Percentiles rank a stretch among this genome's conserved stretches.
Evolutionary conservation across 2,888 invertebrate species (phyloP).

Genomic region (Helobdella robusta): DNA sequence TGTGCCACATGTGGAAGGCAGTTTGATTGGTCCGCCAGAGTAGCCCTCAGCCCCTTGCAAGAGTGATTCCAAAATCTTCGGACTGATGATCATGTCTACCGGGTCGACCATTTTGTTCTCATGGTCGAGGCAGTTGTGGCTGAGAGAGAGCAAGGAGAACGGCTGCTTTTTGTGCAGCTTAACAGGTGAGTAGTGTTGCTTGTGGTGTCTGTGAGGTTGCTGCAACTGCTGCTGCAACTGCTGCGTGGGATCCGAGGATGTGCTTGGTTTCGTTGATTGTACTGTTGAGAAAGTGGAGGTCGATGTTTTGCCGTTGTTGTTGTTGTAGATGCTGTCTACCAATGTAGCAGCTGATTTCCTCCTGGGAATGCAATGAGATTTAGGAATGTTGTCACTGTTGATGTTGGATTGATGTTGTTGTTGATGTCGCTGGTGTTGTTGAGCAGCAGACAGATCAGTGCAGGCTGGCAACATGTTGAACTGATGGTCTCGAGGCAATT

Average conservation of each 20-base stretch:
- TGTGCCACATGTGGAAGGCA: neutral
- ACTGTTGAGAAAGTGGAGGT: neutral
- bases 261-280: neutral
- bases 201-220: too few species aligned
- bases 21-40: neutral
- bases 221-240: too few species aligned
- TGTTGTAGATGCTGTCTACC: neutral
- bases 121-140: neutral
- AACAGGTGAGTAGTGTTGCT: too few species aligned
- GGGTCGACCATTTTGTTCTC: slow-evolving; percentile 20
- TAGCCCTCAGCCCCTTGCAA: slow-evolving; percentile 32
- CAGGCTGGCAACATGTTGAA: too few species aligned
- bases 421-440: neutral
- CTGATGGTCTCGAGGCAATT: too few species aligned
- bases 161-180: neutral
- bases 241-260: neutral
- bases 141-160: neutral
- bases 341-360: neutral
- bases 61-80: slow-evolving; percentile 31
- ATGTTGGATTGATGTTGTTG: neutral
- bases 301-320: neutral
- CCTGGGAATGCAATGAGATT: neutral
- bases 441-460: too few species aligned
- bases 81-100: slow-evolving; percentile 30
- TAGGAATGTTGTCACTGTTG: too few species aligned